These are phyloP conservation scores for Lytechinus variegatus DNA, from an alignment of 35 echinoderm and acorn worm species.

Conservation along the genomic window DNA sequence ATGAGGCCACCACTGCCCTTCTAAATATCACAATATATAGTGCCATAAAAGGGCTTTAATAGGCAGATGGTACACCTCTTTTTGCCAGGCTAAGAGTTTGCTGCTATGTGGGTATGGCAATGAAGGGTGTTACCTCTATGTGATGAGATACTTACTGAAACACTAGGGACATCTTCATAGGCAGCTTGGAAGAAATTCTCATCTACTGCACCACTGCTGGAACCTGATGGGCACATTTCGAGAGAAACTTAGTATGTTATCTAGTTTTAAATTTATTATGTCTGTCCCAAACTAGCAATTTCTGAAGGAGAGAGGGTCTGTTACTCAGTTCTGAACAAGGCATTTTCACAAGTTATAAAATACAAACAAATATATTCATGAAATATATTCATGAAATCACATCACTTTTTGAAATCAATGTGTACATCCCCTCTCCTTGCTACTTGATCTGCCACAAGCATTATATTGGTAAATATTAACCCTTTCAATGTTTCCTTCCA, in stretches of 20 bases:
- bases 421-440: neutral
- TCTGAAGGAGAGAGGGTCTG: neutral
- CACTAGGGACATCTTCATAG: constrained; percentile 86
- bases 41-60: too few species aligned
- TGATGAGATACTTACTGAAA: constrained; percentile 64
- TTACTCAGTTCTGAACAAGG: neutral
- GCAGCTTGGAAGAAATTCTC: constrained; percentile 62
- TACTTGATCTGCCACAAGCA: too few species aligned
- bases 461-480: too few species aligned
- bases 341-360: neutral
- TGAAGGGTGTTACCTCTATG: neutral
- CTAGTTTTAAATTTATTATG: neutral
- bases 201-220: constrained; percentile 65
- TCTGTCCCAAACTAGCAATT: neutral
- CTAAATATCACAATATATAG: too few species aligned
- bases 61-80: too few species aligned
- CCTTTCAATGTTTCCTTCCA: too few species aligned
- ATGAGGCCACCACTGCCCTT: too few species aligned
- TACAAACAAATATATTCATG: neutral
- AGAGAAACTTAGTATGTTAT: neutral
- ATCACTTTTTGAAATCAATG: neutral
- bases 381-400: neutral
- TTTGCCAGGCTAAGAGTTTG: neutral
- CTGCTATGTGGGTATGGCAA: neutral
- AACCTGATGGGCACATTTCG: neutral